phyloP scores from a whole-genome alignment of 2,113 vertebrate genomes.

The Spheniscus mendiculus region DNA sequence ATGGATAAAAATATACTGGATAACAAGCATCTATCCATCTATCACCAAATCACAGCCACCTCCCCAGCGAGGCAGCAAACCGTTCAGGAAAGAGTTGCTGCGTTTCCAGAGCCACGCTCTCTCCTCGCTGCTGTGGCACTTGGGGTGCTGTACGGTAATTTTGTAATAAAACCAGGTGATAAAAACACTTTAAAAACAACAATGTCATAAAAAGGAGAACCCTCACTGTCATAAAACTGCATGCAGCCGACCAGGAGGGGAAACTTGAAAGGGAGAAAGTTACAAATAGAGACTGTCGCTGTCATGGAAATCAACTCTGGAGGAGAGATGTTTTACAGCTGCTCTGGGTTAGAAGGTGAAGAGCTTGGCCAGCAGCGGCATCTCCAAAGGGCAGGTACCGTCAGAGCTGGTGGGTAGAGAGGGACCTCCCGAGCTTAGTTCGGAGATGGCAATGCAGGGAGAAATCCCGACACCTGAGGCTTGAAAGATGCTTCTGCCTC shows the following conservation, averaged over 20 bases:
- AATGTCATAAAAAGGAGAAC: constrained; percentile 34
- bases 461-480: not conserved
- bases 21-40: constrained; percentile 7
- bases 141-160: not conserved
- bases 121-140: not conserved
- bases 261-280: not conserved
- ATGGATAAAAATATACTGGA: constrained; percentile 22
- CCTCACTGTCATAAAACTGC: not conserved
- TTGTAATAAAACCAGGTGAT: constrained; percentile 57
- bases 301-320: not conserved
- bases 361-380: not conserved
- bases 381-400: not conserved
- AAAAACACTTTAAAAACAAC: constrained; percentile 65
- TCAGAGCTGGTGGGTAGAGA: not conserved
- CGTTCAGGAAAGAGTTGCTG: not conserved
- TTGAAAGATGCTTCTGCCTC: not conserved
- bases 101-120: not conserved
- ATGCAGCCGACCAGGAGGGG: not conserved
- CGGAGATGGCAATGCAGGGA: not conserved
- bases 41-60: not conserved
- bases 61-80: not conserved
- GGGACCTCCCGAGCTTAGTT: not conserved
- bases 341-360: not conserved
- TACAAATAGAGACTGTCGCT: not conserved
- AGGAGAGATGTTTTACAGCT: not conserved